Percentiles rank a stretch among this genome's conserved stretches.
Conservation (phyloP, 2,888 invertebrate species). For the Tinea semifulvella region DNA sequence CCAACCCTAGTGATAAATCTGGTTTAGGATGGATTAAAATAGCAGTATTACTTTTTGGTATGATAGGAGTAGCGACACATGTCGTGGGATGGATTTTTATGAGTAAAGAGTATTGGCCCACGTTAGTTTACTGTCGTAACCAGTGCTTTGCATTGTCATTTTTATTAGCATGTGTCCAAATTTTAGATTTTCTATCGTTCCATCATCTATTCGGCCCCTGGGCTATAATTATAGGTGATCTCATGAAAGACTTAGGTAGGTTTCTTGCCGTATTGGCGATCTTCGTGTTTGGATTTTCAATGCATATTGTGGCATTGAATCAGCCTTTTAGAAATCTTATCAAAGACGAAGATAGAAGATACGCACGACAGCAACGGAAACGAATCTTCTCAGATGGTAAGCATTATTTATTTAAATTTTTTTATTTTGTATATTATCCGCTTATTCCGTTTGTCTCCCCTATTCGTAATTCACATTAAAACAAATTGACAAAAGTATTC, state of each 20-base stretch:
- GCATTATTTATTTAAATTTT: slow-evolving; percentile 25
- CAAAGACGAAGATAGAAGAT: slow-evolving; percentile 68
- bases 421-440: background rate
- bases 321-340: slow-evolving; percentile 85
- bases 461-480: too few relatives aligned
- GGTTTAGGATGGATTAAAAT: slow-evolving; percentile 95
- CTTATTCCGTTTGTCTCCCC: too few relatives aligned
- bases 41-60: slow-evolving; percentile 85
- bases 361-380: slow-evolving; percentile 62
- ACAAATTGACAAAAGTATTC: too few relatives aligned
- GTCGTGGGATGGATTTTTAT: slow-evolving; percentile 80
- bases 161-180: slow-evolving; percentile 95
- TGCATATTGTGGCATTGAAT: slow-evolving; percentile 95
- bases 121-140: slow-evolving; percentile 93
- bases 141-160: slow-evolving; percentile 96
- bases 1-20: slow-evolving; percentile 97
- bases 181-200: slow-evolving; percentile 96
- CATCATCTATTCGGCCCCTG: slow-evolving; percentile 99
- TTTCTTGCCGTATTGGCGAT: slow-evolving; percentile 97
- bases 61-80: slow-evolving; percentile 91
- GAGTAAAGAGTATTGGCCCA: slow-evolving; percentile 78
- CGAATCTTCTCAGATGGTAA: slow-evolving; percentile 80
- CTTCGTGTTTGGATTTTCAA: slow-evolving; percentile 98
- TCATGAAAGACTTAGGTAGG: slow-evolving; percentile 93
- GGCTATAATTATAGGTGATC: slow-evolving; percentile 98